Evolutionary conservation across 2,888 invertebrate species (phyloP).

Genomic region (Eupithecia insigniata): DNA sequence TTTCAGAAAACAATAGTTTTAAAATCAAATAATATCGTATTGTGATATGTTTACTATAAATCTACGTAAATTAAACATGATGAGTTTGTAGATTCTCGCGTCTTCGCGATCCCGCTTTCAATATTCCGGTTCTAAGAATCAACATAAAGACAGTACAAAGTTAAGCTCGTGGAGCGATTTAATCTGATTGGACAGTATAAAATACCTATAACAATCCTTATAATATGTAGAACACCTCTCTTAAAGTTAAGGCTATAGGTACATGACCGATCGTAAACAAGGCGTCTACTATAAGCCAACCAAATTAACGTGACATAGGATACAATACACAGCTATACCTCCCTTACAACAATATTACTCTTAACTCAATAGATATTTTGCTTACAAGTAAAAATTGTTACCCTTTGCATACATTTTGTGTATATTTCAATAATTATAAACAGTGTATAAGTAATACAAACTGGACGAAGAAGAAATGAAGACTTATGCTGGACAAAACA

Average conservation of each 20-base stretch:
- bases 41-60: slow-evolving; percentile 46
- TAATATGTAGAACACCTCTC: slow-evolving; percentile 48
- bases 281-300: slow-evolving; percentile 63
- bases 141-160: slow-evolving; percentile 36
- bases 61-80: slow-evolving; percentile 37
- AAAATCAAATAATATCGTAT: slow-evolving; percentile 35
- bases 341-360: slow-evolving; percentile 53
- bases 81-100: slow-evolving; percentile 19
- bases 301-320: slow-evolving; percentile 46
- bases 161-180: slow-evolving; percentile 41
- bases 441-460: slow-evolving; percentile 47
- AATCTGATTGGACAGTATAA: slow-evolving; percentile 48
- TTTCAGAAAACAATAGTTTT: slow-evolving; percentile 19
- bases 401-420: slow-evolving; percentile 61
- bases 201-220: slow-evolving; percentile 63
- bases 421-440: slow-evolving; percentile 51
- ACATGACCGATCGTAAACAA: slow-evolving; percentile 57
- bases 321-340: slow-evolving; percentile 33
- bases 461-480: slow-evolving; percentile 58
- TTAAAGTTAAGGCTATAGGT: slow-evolving; percentile 49
- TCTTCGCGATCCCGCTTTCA: slow-evolving; percentile 25
- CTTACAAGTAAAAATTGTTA: slow-evolving; percentile 59
- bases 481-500: slow-evolving; percentile 43
- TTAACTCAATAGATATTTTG: slow-evolving; percentile 54
- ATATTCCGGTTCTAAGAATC: slow-evolving; percentile 22